phyloP scores from a whole-genome alignment of 1,140 invertebrate genomes.

The Chrysomallon squamiferum region DNA sequence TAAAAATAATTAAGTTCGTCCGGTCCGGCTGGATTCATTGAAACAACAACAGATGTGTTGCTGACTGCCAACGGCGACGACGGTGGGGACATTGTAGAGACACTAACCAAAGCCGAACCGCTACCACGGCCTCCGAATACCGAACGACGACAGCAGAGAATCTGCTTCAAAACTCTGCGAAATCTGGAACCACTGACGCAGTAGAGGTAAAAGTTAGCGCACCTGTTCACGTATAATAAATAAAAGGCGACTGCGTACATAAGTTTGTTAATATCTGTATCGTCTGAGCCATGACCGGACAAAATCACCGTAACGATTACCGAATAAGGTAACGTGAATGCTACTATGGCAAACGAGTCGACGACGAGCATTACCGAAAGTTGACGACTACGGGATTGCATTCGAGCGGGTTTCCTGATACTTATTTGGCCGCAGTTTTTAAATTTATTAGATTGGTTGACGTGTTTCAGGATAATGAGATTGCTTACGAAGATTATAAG shows the following conservation, averaged over 20 bases:
- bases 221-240: constrained; percentile 50
- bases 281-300: constrained; percentile 6
- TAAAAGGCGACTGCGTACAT: constrained; percentile 39
- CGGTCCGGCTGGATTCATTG: too few relatives aligned
- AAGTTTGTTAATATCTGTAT: constrained; percentile 24
- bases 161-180: constrained; percentile 26
- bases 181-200: constrained; percentile 48
- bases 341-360: constrained; percentile 42
- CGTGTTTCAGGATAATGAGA: constrained; percentile 40
- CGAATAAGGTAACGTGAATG: constrained; percentile 45
- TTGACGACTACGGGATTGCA: constrained; percentile 24
- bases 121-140: too few relatives aligned
- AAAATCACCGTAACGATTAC: constrained; percentile 19
- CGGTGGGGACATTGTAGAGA: too few relatives aligned
- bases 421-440: constrained; percentile 8
- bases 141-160: background rate
- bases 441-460: constrained; percentile 24
- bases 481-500: constrained; percentile 47
- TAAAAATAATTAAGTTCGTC: too few relatives aligned
- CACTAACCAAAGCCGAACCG: too few relatives aligned
- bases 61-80: too few relatives aligned
- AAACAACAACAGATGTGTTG: too few relatives aligned
- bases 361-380: constrained; percentile 45
- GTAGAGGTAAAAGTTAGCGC: constrained; percentile 50
- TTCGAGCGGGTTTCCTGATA: background rate